Percentiles rank a stretch among this genome's conserved stretches.
Conservation (phyloP, 2,888 invertebrate species). For the Rapana venosa region DNA sequence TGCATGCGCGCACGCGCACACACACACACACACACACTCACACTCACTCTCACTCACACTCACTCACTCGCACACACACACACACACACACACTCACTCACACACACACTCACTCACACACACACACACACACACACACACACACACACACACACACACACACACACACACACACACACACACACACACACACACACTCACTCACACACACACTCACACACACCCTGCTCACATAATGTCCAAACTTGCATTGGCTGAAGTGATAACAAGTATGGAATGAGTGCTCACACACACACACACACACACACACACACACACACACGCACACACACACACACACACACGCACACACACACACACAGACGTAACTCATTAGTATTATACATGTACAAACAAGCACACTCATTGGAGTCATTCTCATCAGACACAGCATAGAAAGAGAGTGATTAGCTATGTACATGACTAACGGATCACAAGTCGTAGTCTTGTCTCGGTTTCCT, state of each 20-base stretch:
- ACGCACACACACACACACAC: background rate
- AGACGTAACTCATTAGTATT: no score
- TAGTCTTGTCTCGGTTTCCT: no score
- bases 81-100: background rate
- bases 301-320: background rate
- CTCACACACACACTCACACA: background rate
- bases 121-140: background rate
- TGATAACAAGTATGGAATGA: background rate
- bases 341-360: no score
- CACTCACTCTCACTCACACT: background rate
- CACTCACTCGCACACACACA: background rate
- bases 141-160: background rate
- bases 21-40: slow-evolving; percentile 18
- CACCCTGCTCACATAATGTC: background rate
- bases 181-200: background rate
- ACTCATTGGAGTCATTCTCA: no score
- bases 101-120: background rate
- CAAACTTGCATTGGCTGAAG: no score
- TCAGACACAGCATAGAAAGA: no score
- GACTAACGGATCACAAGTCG: no score
- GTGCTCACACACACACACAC: background rate
- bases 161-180: background rate
- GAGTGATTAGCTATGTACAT: no score
- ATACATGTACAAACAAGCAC: no score
- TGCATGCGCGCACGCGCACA: background rate